Percentiles rank a stretch among this genome's conserved stretches.
Conservation (phyloP, 2,797 vertebrate genomes). For the Gymnothorax reevesii region DNA sequence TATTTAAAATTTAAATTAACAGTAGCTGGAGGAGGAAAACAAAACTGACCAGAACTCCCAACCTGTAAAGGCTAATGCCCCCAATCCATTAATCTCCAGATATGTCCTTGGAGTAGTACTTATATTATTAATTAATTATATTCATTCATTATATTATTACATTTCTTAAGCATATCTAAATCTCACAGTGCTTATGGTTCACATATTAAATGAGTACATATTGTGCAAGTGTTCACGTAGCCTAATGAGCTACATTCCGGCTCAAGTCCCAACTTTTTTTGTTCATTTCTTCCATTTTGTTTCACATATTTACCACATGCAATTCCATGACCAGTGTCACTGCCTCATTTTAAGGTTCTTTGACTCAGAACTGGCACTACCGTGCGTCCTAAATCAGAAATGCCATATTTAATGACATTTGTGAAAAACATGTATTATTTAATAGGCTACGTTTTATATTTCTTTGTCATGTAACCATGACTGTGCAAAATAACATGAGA, state of each 20-base stretch:
- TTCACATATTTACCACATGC: background rate
- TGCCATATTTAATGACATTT: background rate
- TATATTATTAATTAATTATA: too few species aligned
- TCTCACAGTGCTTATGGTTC: background rate
- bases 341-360: background rate
- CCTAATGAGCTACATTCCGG: background rate
- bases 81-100: too few species aligned
- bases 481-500: background rate
- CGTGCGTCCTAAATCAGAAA: background rate
- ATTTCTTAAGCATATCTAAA: background rate
- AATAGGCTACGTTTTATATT: background rate
- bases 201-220: too few species aligned
- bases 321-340: background rate
- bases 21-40: too few species aligned
- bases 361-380: too few species aligned
- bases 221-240: background rate
- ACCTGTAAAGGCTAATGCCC: too few species aligned
- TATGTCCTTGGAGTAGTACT: too few species aligned
- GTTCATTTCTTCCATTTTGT: background rate
- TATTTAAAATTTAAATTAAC: too few species aligned
- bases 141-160: too few species aligned
- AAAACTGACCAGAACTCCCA: too few species aligned
- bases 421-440: background rate
- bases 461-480: background rate
- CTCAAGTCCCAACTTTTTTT: background rate